phyloP scores from a whole-genome alignment of 2,888 invertebrate genomes.

The Marronus borbonicus region DNA sequence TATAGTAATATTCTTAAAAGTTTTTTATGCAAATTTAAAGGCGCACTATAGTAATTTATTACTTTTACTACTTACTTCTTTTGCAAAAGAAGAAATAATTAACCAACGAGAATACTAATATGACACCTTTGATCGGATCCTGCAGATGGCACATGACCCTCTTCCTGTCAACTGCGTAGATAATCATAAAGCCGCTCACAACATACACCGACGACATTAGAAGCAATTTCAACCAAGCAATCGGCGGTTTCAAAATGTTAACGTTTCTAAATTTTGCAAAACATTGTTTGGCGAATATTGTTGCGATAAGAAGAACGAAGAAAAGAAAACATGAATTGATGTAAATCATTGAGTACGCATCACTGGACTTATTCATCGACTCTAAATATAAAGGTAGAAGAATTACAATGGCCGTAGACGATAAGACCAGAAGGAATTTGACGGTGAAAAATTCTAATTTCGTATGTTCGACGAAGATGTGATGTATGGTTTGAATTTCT shows the following conservation, averaged over 20 bases:
- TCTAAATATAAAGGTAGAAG: conserved; percentile 73
- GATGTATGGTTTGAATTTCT: conserved; percentile 58
- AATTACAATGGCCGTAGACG: conserved; percentile 72
- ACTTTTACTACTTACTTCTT: conserved; percentile 70
- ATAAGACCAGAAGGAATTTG: conserved; percentile 69
- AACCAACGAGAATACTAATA: conserved; percentile 73
- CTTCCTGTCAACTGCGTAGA: conserved; percentile 72
- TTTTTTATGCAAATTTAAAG: background rate
- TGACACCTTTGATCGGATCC: conserved; percentile 75
- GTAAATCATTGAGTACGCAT: conserved; percentile 65
- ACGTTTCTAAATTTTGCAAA: conserved; percentile 61
- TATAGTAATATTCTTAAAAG: background rate
- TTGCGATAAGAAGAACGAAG: conserved; percentile 60
- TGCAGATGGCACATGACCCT: conserved; percentile 76
- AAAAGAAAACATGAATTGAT: conserved; percentile 63
- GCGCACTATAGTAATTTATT: background rate
- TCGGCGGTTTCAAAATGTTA: conserved; percentile 64
- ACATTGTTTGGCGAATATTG: conserved; percentile 61
- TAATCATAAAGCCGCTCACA: conserved; percentile 70
- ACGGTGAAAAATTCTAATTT: conserved; percentile 71
- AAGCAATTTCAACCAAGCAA: conserved; percentile 68
- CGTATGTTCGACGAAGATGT: conserved; percentile 63
- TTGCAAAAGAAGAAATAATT: conserved; percentile 76
- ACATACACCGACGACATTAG: conserved; percentile 70
- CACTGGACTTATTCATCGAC: conserved; percentile 64